Base-by-base conservation (phyloP, 2,113 vertebrate species). In the Microcebus griseorufus region DNA sequence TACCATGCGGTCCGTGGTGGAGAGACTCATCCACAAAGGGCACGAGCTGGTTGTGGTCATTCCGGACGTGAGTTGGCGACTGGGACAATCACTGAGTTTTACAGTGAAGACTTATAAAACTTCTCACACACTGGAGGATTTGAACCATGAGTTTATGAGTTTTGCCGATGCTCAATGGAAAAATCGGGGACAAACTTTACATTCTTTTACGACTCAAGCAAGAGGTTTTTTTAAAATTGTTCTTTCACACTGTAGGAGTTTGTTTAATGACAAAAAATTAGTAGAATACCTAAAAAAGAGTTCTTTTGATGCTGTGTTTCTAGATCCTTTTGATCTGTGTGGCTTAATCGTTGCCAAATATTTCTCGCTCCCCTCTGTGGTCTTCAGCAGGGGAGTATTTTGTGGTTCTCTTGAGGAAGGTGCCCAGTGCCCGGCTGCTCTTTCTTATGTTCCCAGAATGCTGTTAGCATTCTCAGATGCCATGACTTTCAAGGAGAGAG, bases 31-130 rank as follows among this genome's bases (percentile, higher is more conserved):
- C 0, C 76, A 16, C 2, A 98, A 93, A 62, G 99, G 99, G 3
- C 99, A 99, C 0, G 98, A 99, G 14, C 64, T 99, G 37, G 97
- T 99, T 4, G 94, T 99, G 1, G 65, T 99, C 67, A 64, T 98
- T 16, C 99, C 99, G 1, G 99, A 99, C 72, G 98, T 75, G 73
- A 99, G 95, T 93, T 75, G 99, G 96, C 34, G 98, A 9, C 98
- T 99, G 65, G 2, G 53, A 0, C 27, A 18, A 0, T 97, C 98
- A 0, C 4, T 95, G 9, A 70, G 64, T 5, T 98, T 98, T 88
- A 98, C 83, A 0, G 97, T 98, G 8, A 98, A 98, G 97, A 95
- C 91, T 9, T 99, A 98, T 51, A 88, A 96, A 0, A 99, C 98
- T 4, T 83, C 99, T 0, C 98, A 97, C 53, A 98, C 97, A 0